Base-by-base conservation (phyloP, 2,113 vertebrate genomes). In the Ancistrus triradiatus region DNA sequence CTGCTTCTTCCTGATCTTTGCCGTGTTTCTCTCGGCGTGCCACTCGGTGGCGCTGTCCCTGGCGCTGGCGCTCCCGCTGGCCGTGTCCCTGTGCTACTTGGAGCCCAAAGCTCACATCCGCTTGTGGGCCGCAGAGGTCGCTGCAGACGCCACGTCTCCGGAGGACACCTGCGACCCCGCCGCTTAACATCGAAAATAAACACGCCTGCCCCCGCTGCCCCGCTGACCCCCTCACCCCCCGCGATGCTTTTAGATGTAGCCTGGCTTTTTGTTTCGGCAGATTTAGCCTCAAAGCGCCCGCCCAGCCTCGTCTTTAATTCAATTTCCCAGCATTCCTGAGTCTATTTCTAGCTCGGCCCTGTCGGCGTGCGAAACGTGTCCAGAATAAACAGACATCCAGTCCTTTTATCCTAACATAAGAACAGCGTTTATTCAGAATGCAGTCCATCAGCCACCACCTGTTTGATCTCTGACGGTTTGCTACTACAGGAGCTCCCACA, bases 71-170 rank as follows among this genome's bases (percentile, higher is more conserved):
- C 84, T 95, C 71, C 94, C 94, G 80, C 90, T 99, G 0, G 92
- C 94, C 76, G 78, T 98, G 66, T 93, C 90, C 35, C 88, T 97
- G 65, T 97, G 91, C 79, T 97, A 92, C 75, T 83, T 98, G 63
- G 94, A 98, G 87, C 90, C 86, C 46, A 86, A 91, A 74, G 83
- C 80, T 13, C 79, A 87, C 33, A 73, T 46, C 1, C 60, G 28
- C 17, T 61, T 64, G 28, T 55, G 59, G 25, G 33, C 56, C 4
- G 17, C 28, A 0, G 59, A 53, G 47, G 57, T 53, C 38, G 3
- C 1, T 2, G 43, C 48, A 2, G 19, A 71, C 15, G 22, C 13
- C 0, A 44, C 42, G 19, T 19, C 59, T 18, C 87, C 84, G 73
- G 91, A 90, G 76, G 91, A 95, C 83, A 85, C 88, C 85, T 93